Conservation (phyloP, 2,888 invertebrate species). For the Rhingia campestris region DNA sequence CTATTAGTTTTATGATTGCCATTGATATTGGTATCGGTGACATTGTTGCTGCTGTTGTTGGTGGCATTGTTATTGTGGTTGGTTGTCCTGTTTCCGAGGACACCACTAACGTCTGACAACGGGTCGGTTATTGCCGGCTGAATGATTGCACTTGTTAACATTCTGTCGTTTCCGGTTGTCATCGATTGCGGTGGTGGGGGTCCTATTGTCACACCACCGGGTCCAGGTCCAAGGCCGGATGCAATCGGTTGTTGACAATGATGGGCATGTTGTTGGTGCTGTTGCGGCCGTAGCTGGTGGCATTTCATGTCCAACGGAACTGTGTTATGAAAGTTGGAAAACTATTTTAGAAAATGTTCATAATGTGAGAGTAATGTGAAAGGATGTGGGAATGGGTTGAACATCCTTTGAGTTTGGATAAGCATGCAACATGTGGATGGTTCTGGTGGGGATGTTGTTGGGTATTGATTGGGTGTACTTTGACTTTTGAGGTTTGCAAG, state of each 20-base stretch:
- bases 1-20: conserved; percentile 74
- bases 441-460: not conserved
- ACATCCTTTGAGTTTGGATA: conserved; percentile 50
- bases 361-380: conserved; percentile 77
- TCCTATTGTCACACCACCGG: conserved; percentile 47
- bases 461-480: not conserved
- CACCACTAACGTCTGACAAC: conserved; percentile 75
- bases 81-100: conserved; percentile 76
- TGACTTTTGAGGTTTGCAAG: no score
- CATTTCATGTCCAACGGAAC: conserved; percentile 82
- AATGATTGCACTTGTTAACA: conserved; percentile 82
- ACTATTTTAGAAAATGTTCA: conserved; percentile 64
- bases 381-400: conserved; percentile 72
- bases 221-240: conserved; percentile 75
- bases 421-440: conserved; percentile 6
- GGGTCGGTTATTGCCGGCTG: conserved; percentile 75
- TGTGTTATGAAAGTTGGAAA: conserved; percentile 76
- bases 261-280: conserved; percentile 76
- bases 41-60: conserved; percentile 74
- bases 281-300: conserved; percentile 77
- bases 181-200: conserved; percentile 77
- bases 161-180: conserved; percentile 82
- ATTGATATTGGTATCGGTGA: conserved; percentile 74
- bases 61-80: conserved; percentile 75
- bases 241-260: conserved; percentile 76